Evolutionary conservation across 2,888 invertebrate species (phyloP), one percentile per base, ranked within the genome.

Genomic region (Hydropsyche betteni): DNA sequence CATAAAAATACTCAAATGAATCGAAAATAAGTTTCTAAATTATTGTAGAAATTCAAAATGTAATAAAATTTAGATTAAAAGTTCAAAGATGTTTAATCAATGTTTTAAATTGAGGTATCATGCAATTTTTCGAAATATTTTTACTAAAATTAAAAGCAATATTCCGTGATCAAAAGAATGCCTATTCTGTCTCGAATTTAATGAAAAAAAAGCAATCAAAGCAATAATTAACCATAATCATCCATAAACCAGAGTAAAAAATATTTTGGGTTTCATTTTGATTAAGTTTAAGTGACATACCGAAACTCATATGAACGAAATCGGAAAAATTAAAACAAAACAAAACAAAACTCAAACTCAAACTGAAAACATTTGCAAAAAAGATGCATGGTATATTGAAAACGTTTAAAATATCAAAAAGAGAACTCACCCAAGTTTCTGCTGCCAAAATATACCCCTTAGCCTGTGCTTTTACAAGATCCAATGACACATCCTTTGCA

Each of bases 371-470:
- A 68, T 58, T 52, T 68, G 50, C 14, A 84, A 84, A 85, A 84
- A 86, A 84, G 83, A 83, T 64, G 64, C 36, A 64, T 10, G 33
- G 12, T 24, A 58, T 58, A 8, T 10, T 78, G 73, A 80, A 76
- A 76, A 69, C 24, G 24, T 24, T 24, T 24, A 24, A 24, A 24
- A 24, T 24, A 24, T 24, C 24, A 24, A 24, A 24, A 24, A 24
- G 24, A 24, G 24, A 80, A 92, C 95, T 96, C 91, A 96, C 96
- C 95, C 96, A 91, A 84, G 94, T 93, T 90, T 95, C 94, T 84
- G 96, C 95, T 85, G 95, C 92, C 88, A 96, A 90, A 83, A 96
- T 91, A 87, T 93, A 92, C 83, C 96, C 95, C 88, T 92, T 92
- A 85, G 94, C 93, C 84, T 92, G 89, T 83, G 96, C 96, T 88